Evolutionary conservation across 2,888 invertebrate species (phyloP), one percentile per base, ranked within the genome.

Genomic region (Drosophila neotestacea): DNA sequence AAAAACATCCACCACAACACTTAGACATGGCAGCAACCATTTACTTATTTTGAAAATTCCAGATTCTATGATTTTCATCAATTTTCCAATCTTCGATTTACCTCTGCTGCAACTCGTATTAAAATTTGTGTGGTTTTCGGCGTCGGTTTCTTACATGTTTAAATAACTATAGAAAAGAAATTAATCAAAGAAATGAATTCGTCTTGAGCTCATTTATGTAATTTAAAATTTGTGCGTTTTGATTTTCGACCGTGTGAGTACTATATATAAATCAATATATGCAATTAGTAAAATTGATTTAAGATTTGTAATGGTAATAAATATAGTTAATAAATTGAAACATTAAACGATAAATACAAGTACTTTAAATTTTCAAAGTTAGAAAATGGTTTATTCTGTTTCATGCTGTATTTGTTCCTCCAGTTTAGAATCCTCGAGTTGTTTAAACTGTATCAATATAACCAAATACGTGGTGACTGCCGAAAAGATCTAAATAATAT

Each of bases 401-500:
- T 52, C 52, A n/a, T 10, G 63, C 36, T 65, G 48, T 36, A 41
- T 39, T 34, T 74, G 62, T 47, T 91, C 90, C 27, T 88, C 88
- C 11, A 73, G 55, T 65, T 91, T 91, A 0, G 91, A 91, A 44
- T 92, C 92, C 68, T 92, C 92, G 36, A 92, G 77, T 68, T 92
- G 92, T 34, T 92, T 92, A 38, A 92, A 92, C 74, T 92, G 92
- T 68, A 92, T 92, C 34, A 92, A 80, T 54, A 92, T 92, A 1
- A 92, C 92, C 63, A 92, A 80, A 70, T 92, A 92, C 0, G 92
- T 92, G 47, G 92, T 92, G 0, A 92, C 92, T 3, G 92, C 92
- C 11, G 92, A 92, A 64, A 92, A 91, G 11, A 92, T 92, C 92
- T 92, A 58, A 27, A 52, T 34, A 41, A 39, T 16, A 4, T 28